These are phyloP conservation scores for Macquaria australasica DNA, from an alignment of 2,113 vertebrate species.

Conservation along the genomic window DNA sequence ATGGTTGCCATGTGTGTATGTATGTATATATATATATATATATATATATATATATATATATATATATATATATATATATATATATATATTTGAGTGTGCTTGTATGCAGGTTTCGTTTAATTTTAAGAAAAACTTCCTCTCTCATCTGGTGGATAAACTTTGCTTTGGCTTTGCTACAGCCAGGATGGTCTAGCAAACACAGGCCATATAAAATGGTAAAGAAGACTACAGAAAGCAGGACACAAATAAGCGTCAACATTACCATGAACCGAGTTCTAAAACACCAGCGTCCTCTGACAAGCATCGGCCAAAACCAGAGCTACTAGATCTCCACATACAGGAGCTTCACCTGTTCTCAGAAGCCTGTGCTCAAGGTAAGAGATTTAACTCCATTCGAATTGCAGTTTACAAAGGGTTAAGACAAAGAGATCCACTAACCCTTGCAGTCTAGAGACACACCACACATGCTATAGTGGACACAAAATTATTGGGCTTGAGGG, in stretches of 20 bases:
- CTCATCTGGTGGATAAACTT: slow-evolving; percentile 25
- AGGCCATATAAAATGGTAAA: neutral
- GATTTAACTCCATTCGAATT: no score
- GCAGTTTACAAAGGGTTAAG: neutral
- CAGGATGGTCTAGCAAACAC: neutral
- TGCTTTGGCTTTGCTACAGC: slow-evolving; percentile 12
- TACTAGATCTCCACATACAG: neutral
- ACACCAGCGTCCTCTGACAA: neutral
- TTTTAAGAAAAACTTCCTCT: neutral
- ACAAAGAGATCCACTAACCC: neutral
- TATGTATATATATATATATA: neutral
- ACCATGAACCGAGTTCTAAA: neutral
- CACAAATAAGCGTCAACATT: neutral
- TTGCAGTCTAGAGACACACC: neutral
- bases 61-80: no score
- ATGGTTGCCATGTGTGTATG: slow-evolving; percentile 8
- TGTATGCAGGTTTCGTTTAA: slow-evolving; percentile 4
- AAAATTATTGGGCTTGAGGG: neutral
- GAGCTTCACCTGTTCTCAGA: neutral
- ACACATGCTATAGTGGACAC: neutral
- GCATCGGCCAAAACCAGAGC: neutral
- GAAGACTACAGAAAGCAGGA: neutral
- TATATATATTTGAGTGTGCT: neutral
- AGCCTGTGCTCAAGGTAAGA: neutral
- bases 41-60: no score